These are phyloP conservation scores for Caenorhabditis elegans DNA, from an alignment of 1,140 invertebrate species.

Conservation along the genomic window DNA sequence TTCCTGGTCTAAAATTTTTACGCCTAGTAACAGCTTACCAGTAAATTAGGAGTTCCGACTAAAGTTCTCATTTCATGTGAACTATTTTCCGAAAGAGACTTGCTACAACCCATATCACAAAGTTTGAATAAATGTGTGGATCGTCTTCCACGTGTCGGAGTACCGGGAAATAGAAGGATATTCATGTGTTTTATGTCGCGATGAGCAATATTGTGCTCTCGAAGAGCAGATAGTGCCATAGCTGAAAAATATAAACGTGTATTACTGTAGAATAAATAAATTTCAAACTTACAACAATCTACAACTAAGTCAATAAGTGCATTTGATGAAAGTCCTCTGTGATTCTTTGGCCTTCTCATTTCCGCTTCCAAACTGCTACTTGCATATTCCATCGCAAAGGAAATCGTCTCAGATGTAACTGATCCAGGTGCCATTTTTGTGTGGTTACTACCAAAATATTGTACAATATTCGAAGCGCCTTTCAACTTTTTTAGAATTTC, in stretches of 20 bases:
- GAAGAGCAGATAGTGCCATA: slow-evolving; percentile 5
- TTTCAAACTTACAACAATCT: slow-evolving; percentile 30
- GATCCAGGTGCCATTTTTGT: not conserved
- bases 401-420: not conserved
- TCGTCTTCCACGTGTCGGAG: slow-evolving; percentile 18
- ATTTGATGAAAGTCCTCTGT: not conserved
- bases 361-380: not conserved
- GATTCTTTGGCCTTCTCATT: slow-evolving; percentile 10
- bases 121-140: slow-evolving; percentile 37
- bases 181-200: slow-evolving; percentile 43
- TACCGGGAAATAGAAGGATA: slow-evolving; percentile 30
- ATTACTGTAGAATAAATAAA: not conserved
- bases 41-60: slow-evolving; percentile 31
- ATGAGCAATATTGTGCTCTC: slow-evolving; percentile 23
- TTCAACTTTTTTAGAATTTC: slow-evolving; percentile 1
- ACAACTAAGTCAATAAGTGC: slow-evolving; percentile 8
- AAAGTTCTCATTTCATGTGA: slow-evolving; percentile 18
- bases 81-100: not conserved
- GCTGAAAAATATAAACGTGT: not conserved
- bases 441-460: not conserved
- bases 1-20: no score
- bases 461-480: not conserved
- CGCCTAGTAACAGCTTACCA: slow-evolving; percentile 28
- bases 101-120: slow-evolving; percentile 33
- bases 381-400: slow-evolving; percentile 38